Conservation (phyloP, 2,888 invertebrate genomes). For the Labia minor region DNA sequence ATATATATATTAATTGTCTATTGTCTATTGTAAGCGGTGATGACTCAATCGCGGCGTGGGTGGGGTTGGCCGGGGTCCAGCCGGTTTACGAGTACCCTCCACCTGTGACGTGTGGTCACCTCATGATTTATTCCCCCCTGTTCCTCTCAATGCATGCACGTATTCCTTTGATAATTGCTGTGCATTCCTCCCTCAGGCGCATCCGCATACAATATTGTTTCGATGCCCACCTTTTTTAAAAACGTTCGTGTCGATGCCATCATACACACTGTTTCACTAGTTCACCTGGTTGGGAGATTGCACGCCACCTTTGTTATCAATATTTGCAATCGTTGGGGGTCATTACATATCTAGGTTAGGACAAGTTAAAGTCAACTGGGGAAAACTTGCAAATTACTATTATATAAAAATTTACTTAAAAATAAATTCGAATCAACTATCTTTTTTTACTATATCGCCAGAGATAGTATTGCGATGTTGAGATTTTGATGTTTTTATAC, state of each 20-base stretch:
- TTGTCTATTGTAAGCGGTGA: slow-evolving; percentile 8
- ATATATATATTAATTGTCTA: slow-evolving; percentile 3
- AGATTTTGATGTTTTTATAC: too few species aligned
- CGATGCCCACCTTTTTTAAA: not conserved
- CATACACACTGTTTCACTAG: not conserved
- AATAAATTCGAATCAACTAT: too few species aligned
- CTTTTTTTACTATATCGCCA: too few species aligned
- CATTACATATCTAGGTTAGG: too few species aligned
- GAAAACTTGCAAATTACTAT: too few species aligned
- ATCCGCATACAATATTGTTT: slow-evolving; percentile 7
- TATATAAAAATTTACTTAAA: too few species aligned
- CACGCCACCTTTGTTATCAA: too few species aligned
- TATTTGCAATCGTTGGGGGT: too few species aligned
- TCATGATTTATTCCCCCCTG: slow-evolving; percentile 4
- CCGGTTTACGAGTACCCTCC: not conserved
- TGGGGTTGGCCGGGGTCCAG: not conserved
- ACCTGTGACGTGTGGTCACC: slow-evolving; percentile 5
- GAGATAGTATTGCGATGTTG: too few species aligned
- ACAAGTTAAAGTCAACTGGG: too few species aligned
- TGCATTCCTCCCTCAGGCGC: not conserved
- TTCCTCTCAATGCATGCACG: not conserved
- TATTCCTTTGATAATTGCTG: slow-evolving; percentile 13
- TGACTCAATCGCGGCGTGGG: not conserved
- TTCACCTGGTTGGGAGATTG: too few species aligned
- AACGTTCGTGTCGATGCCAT: not conserved